phyloP scores from a whole-genome alignment of 1,140 invertebrate genomes.

The Bombus waltoni region DNA sequence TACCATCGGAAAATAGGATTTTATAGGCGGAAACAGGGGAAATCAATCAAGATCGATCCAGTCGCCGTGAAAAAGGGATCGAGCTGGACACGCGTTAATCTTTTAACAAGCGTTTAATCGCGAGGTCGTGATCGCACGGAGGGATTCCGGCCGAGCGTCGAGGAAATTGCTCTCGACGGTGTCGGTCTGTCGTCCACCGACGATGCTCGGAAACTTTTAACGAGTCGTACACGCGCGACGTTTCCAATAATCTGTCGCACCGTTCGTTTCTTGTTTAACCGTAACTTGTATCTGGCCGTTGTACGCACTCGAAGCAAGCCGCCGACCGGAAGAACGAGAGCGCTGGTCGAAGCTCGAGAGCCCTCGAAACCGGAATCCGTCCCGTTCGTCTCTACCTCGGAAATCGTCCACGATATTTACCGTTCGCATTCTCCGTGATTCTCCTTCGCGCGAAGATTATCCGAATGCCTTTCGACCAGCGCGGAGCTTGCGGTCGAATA shows the following conservation, averaged over 20 bases:
- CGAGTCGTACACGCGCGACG: slow-evolving; percentile 39
- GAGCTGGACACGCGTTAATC: slow-evolving; percentile 35
- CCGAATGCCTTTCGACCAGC: slow-evolving; percentile 7
- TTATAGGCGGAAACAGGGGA: neutral
- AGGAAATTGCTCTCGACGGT: slow-evolving; percentile 6
- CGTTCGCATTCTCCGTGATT: slow-evolving; percentile 2
- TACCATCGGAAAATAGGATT: neutral
- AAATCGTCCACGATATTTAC: slow-evolving; percentile 24
- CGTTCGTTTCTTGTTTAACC: slow-evolving; percentile 41
- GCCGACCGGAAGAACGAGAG: neutral
- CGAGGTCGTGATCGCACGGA: slow-evolving; percentile 15
- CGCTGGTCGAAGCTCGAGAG: neutral
- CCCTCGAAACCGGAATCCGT: neutral
- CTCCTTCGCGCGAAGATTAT: slow-evolving; percentile 4
- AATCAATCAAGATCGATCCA: slow-evolving; percentile 46
- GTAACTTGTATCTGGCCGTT: slow-evolving; percentile 1
- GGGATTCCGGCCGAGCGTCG: slow-evolving; percentile 9
- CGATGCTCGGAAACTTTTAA: slow-evolving; percentile 46
- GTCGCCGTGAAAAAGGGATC: slow-evolving; percentile 4
- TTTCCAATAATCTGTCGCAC: slow-evolving; percentile 31
- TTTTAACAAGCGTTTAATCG: slow-evolving; percentile 39
- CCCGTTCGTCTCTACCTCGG: neutral
- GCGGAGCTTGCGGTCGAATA: neutral
- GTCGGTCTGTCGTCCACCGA: neutral
- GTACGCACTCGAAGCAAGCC: neutral